A percentile compares a stretch with the other conserved stretches of the same genome.
Evolutionary conservation across 2,113 vertebrate species (phyloP).

Genomic region (Ibidorhyncha struthersii): DNA sequence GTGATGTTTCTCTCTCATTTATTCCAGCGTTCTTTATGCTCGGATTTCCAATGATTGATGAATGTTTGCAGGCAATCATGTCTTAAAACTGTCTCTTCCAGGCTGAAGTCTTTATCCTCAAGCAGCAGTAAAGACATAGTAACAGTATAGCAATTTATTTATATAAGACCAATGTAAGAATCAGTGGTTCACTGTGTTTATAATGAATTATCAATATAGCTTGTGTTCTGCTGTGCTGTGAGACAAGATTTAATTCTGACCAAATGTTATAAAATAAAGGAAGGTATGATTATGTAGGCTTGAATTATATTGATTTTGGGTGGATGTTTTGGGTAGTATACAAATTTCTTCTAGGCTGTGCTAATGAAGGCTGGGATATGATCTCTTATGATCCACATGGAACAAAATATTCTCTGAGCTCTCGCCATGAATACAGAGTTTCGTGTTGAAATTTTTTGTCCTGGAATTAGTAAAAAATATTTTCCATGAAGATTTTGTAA

Average conservation of each 20-base stretch:
- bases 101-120: not conserved
- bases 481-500: not conserved
- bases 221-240: not conserved
- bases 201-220: not conserved
- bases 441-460: not conserved
- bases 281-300: slow-evolving; percentile 1
- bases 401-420: not conserved
- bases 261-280: not conserved
- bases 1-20: not conserved
- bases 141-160: not conserved
- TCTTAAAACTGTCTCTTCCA: not conserved
- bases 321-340: not conserved
- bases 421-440: not conserved
- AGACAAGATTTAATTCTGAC: not conserved
- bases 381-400: not conserved
- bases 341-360: not conserved
- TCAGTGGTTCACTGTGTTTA: not conserved
- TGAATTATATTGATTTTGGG: slow-evolving; percentile 12
- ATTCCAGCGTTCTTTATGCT: not conserved
- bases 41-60: not conserved
- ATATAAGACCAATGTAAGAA: not conserved
- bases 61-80: not conserved
- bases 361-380: not conserved
- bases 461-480: not conserved
- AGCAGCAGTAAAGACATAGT: not conserved